Evolutionary conservation across 2,113 vertebrate genomes (phyloP).

Genomic region (Sander lucioperca): DNA sequence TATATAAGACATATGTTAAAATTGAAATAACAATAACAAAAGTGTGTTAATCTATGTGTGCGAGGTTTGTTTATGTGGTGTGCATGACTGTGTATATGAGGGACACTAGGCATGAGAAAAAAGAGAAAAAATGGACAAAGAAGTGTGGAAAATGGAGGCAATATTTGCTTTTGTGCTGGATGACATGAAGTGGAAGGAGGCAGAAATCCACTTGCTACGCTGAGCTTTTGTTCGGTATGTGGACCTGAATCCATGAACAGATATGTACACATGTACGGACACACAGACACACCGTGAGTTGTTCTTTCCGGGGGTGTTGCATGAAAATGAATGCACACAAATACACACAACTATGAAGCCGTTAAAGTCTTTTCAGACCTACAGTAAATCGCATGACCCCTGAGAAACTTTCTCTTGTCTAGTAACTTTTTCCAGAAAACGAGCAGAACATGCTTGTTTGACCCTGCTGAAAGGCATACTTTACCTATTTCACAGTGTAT

Average conservation of each 20-base stretch:
- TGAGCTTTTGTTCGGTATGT: constrained; percentile 34
- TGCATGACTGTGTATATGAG: background rate
- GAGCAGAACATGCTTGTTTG: constrained; percentile 8
- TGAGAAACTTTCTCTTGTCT: background rate
- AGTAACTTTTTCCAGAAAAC: background rate
- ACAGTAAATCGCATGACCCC: constrained; percentile 4
- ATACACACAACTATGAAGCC: constrained; percentile 11
- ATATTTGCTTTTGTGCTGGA: constrained; percentile 44
- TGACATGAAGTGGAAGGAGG: constrained; percentile 36
- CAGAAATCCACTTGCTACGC: constrained; percentile 42
- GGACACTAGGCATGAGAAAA: background rate
- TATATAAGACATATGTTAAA: background rate
- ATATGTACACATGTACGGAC: constrained; percentile 6
- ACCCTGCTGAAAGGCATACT: background rate
- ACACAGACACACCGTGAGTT: constrained; percentile 8
- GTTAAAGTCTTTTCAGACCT: constrained; percentile 40
- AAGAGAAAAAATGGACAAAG: constrained; percentile 3
- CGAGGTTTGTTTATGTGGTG: background rate
- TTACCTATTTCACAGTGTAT: background rate
- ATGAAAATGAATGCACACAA: constrained; percentile 8
- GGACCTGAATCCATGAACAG: constrained; percentile 42
- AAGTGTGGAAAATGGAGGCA: constrained; percentile 51
- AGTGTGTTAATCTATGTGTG: background rate
- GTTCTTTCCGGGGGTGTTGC: background rate
- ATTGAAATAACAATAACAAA: background rate